These are phyloP conservation scores for Megalops cyprinoides DNA, from an alignment of 2,797 vertebrate species.

Conservation along the genomic window DNA sequence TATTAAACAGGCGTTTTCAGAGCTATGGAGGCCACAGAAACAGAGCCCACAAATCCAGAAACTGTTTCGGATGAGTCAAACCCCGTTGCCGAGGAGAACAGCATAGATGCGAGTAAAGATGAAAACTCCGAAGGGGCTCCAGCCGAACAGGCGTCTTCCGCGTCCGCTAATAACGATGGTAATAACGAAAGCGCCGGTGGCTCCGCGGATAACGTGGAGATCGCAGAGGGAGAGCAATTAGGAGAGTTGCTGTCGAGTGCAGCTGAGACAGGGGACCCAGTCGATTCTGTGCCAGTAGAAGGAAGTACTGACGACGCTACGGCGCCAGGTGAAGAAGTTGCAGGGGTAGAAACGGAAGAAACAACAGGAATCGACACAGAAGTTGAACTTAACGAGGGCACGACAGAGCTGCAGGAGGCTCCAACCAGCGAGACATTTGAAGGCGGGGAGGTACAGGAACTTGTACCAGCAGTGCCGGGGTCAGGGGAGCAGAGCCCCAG, in stretches of 20 bases:
- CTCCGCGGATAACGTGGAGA: background rate
- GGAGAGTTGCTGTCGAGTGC: background rate
- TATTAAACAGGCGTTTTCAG: too few relatives aligned
- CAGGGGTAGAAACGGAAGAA: background rate
- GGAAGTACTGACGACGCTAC: too few relatives aligned
- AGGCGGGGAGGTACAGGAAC: slow-evolving; percentile 11
- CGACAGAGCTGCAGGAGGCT: background rate
- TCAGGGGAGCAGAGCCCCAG: slow-evolving; percentile 25
- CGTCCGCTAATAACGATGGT: background rate
- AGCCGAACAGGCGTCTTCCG: background rate
- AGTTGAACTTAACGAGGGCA: background rate
- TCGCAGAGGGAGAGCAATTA: background rate
- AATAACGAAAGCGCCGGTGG: background rate
- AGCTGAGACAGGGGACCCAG: background rate
- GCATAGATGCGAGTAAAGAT: background rate
- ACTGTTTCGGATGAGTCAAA: background rate
- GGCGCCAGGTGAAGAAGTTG: too few relatives aligned
- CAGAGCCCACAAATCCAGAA: background rate
- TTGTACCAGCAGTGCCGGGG: slow-evolving; percentile 4
- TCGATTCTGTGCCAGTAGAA: too few relatives aligned
- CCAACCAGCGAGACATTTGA: slow-evolving; percentile 22
- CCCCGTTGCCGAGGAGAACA: background rate
- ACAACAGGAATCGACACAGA: background rate
- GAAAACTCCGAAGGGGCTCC: background rate
- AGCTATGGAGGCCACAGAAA: slow-evolving; percentile 6